Base-by-base conservation (phyloP, 2,888 invertebrate genomes). In the Xestia sexstrigata region DNA sequence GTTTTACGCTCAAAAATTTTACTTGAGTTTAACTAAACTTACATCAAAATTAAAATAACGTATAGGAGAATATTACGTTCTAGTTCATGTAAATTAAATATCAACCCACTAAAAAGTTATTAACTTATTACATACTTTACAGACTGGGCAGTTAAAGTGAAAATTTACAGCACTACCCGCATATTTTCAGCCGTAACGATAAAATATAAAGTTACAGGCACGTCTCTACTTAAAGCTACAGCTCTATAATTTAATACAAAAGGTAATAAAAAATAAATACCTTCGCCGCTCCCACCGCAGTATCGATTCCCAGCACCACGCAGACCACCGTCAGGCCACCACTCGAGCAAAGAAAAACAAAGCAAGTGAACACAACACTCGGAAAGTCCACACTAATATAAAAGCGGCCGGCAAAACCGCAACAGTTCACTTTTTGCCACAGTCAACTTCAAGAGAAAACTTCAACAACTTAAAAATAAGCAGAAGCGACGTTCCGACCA, bases 211-310 rank as follows among this genome's bases (percentile, higher is more conserved):
- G 66, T 74, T 65, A 76, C 76, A 52, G 79, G 30, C 23, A 55
- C 71, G 49, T 71, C 3, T 62, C n/a, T 60, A 68, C 47, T 69
- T 30, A 49, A 63, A 75, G 68, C 60, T 71, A 70, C 52, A 39
- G 26, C 68, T 55, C 73, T 67, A 70, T 77, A 75, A 79, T 79
- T 84, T 76, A 75, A 81, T 81, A 85, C 55, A 68, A 89, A 82
- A 84, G 74, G 85, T 86, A 87, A 87, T 91, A 90, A 92, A 93
- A 91, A 90, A 89, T 94, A 62, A 87, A 88, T 96, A 96, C 96
- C 95, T 95, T 95, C 88, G 94, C 93, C 95, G 95, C 95, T 96
- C 95, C 95, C 95, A 94, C 94, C 94, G 94, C 94, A 93, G 95
- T 96, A 96, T 96, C 93, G 96, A 96, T 96, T 95, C 90, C 91